phyloP scores from a whole-genome alignment of 2,888 invertebrate genomes.

The Quadroppia sp. region DNA sequence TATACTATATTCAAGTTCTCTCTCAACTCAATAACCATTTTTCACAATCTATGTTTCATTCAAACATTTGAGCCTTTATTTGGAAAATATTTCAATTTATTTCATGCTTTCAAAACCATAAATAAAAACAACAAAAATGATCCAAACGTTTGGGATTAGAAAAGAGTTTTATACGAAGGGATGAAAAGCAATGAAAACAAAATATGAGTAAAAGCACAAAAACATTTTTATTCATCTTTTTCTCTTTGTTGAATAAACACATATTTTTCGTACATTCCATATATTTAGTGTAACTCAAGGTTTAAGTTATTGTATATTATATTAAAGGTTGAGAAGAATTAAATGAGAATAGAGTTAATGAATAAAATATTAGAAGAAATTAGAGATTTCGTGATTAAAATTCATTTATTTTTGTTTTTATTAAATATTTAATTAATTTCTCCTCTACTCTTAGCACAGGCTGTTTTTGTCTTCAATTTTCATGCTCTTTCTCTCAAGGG shows the following conservation, averaged over 20 bases:
- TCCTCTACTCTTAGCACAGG: not conserved
- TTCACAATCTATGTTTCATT: slow-evolving; percentile 29
- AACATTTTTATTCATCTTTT: not conserved
- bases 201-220: slow-evolving; percentile 4
- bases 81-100: slow-evolving; percentile 26
- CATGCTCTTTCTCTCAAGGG: not conserved
- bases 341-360: not conserved
- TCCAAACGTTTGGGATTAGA: too few relatives aligned
- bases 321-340: not conserved
- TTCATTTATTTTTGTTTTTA: slow-evolving; percentile 24
- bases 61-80: not conserved
- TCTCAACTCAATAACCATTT: slow-evolving; percentile 16
- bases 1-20: not conserved
- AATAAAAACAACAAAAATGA: not conserved
- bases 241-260: not conserved
- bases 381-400: slow-evolving; percentile 3
- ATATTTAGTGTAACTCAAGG: too few relatives aligned
- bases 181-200: not conserved
- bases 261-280: not conserved
- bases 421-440: slow-evolving; percentile 21
- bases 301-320: too few relatives aligned
- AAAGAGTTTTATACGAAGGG: not conserved
- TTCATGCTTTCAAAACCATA: slow-evolving; percentile 11
- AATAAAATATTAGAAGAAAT: slow-evolving; percentile 14
- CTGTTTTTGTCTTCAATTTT: not conserved